These are phyloP conservation scores for Dendrophyllia cribrosa DNA, from an alignment of 64 coral and sea anemone species.

Conservation along the genomic window DNA sequence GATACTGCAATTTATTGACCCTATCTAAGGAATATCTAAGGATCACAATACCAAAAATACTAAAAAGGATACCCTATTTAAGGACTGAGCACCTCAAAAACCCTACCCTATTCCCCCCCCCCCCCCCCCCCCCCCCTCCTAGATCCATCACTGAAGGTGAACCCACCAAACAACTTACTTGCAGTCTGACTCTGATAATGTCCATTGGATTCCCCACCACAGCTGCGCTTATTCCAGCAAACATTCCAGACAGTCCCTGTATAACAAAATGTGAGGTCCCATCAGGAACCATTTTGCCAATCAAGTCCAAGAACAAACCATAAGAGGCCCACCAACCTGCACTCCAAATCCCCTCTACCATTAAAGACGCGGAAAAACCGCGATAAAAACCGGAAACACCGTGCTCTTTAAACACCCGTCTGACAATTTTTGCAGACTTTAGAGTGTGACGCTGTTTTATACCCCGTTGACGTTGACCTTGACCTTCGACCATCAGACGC, in stretches of 20 bases:
- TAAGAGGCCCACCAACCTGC: slow-evolving; percentile 87
- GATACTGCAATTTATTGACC: too few relatives aligned
- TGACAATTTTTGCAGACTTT: not conserved
- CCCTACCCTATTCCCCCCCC: too few relatives aligned
- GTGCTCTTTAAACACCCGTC: slow-evolving; percentile 67
- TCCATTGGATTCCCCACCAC: slow-evolving; percentile 81
- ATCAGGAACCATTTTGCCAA: slow-evolving; percentile 74
- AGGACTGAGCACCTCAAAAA: too few relatives aligned
- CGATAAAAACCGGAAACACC: slow-evolving; percentile 74
- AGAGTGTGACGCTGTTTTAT: slow-evolving; percentile 4
- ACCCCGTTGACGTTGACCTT: not conserved
- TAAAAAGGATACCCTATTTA: too few relatives aligned
- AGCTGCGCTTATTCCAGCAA: slow-evolving; percentile 74
- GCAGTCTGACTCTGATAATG: slow-evolving; percentile 80
- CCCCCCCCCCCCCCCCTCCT: too few relatives aligned
- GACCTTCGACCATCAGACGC: slow-evolving; percentile 74
- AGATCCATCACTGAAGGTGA: too few relatives aligned
- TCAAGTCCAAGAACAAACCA: slow-evolving; percentile 58
- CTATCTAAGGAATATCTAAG: too few relatives aligned
- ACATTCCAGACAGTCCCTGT: slow-evolving; percentile 68
- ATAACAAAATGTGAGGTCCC: slow-evolving; percentile 74
- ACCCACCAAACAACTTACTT: slow-evolving; percentile 44
- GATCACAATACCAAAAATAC: too few relatives aligned
- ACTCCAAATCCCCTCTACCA: slow-evolving; percentile 66
- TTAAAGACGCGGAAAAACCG: slow-evolving; percentile 77